Conservation (phyloP, 1,140 invertebrate species). For the Lucilia cuprina region DNA sequence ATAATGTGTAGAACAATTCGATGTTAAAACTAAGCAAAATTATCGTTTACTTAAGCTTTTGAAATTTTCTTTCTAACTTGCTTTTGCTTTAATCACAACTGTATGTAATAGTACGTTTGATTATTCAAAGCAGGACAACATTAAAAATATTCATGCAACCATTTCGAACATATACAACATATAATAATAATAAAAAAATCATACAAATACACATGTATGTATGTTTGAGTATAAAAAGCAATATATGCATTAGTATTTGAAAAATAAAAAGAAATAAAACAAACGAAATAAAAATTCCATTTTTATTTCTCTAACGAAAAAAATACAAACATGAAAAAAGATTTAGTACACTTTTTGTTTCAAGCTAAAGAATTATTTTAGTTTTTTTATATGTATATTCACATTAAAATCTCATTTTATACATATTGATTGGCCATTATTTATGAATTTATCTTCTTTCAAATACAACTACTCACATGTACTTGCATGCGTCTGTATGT, state of each 20-base stretch:
- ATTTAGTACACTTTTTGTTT: background rate
- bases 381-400: background rate
- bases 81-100: background rate
- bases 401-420: constrained; percentile 30
- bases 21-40: no score
- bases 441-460: constrained; percentile 23
- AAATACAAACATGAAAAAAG: background rate
- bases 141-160: background rate
- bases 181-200: background rate
- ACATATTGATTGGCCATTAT: constrained; percentile 27
- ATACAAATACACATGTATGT: background rate
- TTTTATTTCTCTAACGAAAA: background rate
- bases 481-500: background rate
- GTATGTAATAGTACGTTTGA: background rate
- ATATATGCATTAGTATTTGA: constrained; percentile 20
- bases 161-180: background rate
- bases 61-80: no score
- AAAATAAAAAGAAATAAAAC: background rate
- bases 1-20: no score
- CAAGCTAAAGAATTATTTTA: background rate
- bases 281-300: background rate
- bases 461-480: background rate
- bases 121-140: background rate
- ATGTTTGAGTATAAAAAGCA: background rate
- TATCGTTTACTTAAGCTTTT: no score